Evolutionary conservation across 2,888 invertebrate species (phyloP), one percentile per base, ranked within the genome.

Genomic region (Drosophila formosana): DNA sequence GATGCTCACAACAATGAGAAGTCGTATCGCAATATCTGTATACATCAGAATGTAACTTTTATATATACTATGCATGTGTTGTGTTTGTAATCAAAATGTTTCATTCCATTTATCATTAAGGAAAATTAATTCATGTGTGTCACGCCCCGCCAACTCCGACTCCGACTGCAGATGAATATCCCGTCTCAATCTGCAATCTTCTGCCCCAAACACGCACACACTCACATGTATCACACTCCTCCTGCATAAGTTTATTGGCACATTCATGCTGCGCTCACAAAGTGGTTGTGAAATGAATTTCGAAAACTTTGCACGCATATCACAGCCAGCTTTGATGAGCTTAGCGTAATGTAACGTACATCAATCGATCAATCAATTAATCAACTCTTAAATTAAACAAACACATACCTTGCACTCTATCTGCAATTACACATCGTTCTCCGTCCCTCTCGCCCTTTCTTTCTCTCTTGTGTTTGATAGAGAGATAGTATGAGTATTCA

Each of bases 271-370:
- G 79, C 64, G 83, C 95, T 95, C 95, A 94, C 97, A 96, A 95
- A 96, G 95, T 96, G 97, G 96, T 94, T 96, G 97, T 96, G 97
- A 95, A 94, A 95, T 96, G 92, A 91, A 90, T 81, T 68, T 78
- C 89, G 90, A 60, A 75, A 52, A 84, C 80, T 83, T 88, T 80
- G 81, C 75, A 71, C 92, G 93, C 97, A 97, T 98, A 98, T 98
- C 98, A 98, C 98, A 98, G 97, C 97, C 97, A 97, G 98, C 98
- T 97, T 97, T 97, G 97, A 97, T 96, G 96, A 96, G 96, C 96
- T 95, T 93, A 94, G 92, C 91, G 89, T 89, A 85, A 86, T 86
- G 85, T 88, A 69, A 82, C 72, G 61, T 78, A 86, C 85, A 85
- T 85, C 84, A 39, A 53, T 37, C 37, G n/a, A 41, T 41, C 56